phyloP scores from a whole-genome alignment of 1,140 invertebrate genomes.

The Dreissena rostriformis region DNA sequence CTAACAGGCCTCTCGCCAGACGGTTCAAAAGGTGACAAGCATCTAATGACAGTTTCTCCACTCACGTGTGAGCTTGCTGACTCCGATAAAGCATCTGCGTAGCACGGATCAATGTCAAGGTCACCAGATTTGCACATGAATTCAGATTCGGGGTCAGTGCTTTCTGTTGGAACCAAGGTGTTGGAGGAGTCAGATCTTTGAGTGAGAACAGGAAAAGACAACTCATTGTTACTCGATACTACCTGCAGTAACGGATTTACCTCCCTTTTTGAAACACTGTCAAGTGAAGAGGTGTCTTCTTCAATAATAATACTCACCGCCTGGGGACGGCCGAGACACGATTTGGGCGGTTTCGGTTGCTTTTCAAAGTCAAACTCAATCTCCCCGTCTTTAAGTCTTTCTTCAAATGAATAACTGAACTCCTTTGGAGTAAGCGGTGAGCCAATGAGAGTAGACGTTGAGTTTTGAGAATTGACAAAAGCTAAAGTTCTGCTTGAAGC shows the following conservation, averaged over 20 bases:
- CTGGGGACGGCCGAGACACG: background rate
- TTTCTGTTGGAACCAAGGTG: conserved; percentile 34
- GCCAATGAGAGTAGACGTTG: conserved; percentile 28
- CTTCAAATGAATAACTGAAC: conserved; percentile 33
- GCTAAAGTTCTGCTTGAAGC: background rate
- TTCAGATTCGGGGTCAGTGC: background rate
- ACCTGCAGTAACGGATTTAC: conserved; percentile 16
- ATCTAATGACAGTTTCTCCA: conserved; percentile 10
- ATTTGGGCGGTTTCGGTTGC: background rate
- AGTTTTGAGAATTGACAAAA: conserved; percentile 32
- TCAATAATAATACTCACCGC: conserved; percentile 45
- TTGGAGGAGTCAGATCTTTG: conserved; percentile 44
- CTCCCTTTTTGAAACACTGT: conserved; percentile 28
- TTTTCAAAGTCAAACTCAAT: conserved; percentile 28
- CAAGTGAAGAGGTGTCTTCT: background rate
- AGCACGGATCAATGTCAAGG: background rate
- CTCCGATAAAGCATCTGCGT: conserved; percentile 36
- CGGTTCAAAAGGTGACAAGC: background rate
- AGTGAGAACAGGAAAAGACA: background rate
- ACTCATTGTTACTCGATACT: conserved; percentile 12
- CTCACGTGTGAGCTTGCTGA: conserved; percentile 33
- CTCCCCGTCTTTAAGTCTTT: conserved; percentile 32
- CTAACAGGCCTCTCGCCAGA: background rate
- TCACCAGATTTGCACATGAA: background rate
- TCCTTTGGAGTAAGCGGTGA: conserved; percentile 34